Evolutionary conservation across 2,113 vertebrate genomes (phyloP), one percentile per base, ranked within the genome.

Genomic region (Hippocampus comes): DNA sequence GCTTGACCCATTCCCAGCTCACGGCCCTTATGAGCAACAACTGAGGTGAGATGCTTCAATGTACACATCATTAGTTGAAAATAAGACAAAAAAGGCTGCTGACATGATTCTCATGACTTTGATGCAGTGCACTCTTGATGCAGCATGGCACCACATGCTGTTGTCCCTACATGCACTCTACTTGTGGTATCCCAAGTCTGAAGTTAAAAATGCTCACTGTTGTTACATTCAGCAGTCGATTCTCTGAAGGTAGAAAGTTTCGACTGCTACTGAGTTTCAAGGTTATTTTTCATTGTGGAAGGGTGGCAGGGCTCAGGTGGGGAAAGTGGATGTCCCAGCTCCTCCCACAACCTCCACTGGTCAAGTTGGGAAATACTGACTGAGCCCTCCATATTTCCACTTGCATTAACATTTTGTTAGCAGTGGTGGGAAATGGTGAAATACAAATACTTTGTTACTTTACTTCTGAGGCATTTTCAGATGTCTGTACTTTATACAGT

Each of bases 1-100:
- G 73, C 67, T 83, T 91, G 91, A 92, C 91, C 90, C 81, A 75
- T 74, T 76, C 75, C 83, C 81, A 83, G 67, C 80, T 82, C 74
- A 77, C 66, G 83, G 75, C 73, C 60, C 74, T 78, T 79, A 83
- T 84, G 79, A 83, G 76, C 73, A 66, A 69, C 74, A 71, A 63
- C 83, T 80, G 68, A 63, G 72, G 68, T 79, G 76, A 74, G 78
- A 89, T 59, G 82, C 68, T 63, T 80, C 74, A 14, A 73, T 66
- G 78, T 75, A 73, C 48, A 74, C 78, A 61, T 63, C 80, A 76
- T 88, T 66, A 20, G 53, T 77, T 55, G 5, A 30, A 81, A 77
- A 77, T 63, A 82, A 72, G 12, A 59, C 70, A 34, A 15, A 48
- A 11, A 1, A 38, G 5, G 34, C 2, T 38, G 34, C 34, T 48